phyloP scores from a whole-genome alignment of 1,140 invertebrate species.

The Caenorhabditis briggsae region DNA sequence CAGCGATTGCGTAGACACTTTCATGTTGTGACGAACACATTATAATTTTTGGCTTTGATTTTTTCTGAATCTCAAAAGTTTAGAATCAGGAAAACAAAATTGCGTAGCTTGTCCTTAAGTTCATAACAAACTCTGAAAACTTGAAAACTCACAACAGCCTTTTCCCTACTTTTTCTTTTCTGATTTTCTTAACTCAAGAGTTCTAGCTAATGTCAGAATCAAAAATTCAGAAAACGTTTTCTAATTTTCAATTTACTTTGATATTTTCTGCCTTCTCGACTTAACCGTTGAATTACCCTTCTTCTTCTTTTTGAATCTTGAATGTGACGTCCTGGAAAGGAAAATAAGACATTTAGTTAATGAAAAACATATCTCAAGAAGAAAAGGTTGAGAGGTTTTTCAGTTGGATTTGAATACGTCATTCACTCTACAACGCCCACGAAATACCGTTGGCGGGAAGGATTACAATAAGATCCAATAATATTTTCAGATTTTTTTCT shows the following conservation, averaged over 20 bases:
- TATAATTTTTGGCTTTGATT: background rate
- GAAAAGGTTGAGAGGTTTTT: constrained; percentile 14
- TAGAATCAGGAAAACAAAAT: no score
- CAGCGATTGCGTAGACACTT: background rate
- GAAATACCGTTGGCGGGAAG: background rate
- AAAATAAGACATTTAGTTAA: constrained; percentile 30
- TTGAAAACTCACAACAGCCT: no score
- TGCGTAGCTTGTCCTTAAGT: no score
- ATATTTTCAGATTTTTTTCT: background rate
- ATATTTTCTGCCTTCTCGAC: background rate
- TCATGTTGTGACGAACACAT: background rate
- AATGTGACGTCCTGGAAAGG: background rate
- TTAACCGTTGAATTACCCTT: background rate
- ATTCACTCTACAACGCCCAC: background rate
- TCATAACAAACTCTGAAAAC: no score
- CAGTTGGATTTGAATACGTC: constrained; percentile 20
- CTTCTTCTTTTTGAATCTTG: background rate
- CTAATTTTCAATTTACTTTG: no score
- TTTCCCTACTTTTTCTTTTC: no score
- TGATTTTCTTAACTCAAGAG: no score
- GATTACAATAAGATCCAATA: background rate
- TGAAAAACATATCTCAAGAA: background rate
- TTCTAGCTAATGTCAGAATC: no score
- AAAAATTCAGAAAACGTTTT: no score
- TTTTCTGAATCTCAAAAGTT: no score